Evolutionary conservation across 2,797 vertebrate species (phyloP).

Genomic region (Phylloscopus collybita): DNA sequence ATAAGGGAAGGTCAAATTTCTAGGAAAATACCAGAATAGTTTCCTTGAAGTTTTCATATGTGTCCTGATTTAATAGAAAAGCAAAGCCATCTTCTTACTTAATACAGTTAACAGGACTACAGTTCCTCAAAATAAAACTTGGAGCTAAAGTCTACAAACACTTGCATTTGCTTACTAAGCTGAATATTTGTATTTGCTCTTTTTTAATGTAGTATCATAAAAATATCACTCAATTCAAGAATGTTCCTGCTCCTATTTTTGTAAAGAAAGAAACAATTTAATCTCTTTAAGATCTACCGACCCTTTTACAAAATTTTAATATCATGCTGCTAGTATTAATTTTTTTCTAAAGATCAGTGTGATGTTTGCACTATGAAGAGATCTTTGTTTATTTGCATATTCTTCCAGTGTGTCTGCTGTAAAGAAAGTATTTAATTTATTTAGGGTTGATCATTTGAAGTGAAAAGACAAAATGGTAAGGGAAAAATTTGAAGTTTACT

Average conservation of each 20-base stretch:
- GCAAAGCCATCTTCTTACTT: background rate
- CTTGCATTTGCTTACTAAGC: background rate
- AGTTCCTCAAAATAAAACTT: background rate
- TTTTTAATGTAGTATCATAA: background rate
- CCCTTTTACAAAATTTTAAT: background rate
- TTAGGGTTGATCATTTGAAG: background rate
- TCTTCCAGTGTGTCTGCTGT: background rate
- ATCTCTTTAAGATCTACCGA: too few relatives aligned
- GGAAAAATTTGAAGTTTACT: background rate
- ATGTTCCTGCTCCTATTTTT: background rate
- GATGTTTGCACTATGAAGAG: background rate
- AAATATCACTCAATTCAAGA: background rate
- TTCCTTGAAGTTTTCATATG: background rate
- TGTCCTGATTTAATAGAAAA: background rate
- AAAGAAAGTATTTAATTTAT: background rate
- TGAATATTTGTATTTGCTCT: accelerated
- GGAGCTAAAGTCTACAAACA: background rate
- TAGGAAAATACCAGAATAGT: background rate
- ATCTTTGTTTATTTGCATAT: background rate
- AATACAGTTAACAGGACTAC: background rate
- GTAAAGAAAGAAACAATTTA: background rate
- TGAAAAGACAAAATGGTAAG: background rate
- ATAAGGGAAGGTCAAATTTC: background rate
- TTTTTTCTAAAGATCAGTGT: background rate
- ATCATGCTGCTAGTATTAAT: background rate